These are phyloP conservation scores for Ips typographus DNA, from an alignment of 1,140 invertebrate species.

Conservation along the genomic window DNA sequence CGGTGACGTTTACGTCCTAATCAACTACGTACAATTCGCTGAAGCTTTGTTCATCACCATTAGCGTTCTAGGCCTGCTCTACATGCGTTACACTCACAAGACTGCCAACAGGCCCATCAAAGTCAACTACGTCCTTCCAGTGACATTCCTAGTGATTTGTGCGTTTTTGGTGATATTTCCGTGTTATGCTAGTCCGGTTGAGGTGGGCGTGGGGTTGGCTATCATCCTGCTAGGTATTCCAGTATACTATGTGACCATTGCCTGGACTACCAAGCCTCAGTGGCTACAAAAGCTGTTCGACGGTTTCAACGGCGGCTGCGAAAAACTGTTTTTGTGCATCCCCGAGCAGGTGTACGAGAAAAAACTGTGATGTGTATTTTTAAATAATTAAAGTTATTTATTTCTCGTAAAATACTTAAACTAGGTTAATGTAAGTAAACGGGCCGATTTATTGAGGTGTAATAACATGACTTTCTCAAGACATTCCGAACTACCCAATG, in stretches of 20 bases:
- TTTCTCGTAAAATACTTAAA: neutral
- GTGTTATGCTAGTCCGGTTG: conserved; percentile 72
- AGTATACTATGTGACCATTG: conserved; percentile 85
- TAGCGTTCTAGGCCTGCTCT: conserved; percentile 84
- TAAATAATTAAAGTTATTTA: neutral
- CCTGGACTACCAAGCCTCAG: conserved; percentile 79
- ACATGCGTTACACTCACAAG: conserved; percentile 78
- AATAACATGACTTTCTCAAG: neutral
- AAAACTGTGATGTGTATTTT: conserved; percentile 19
- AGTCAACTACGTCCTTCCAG: conserved; percentile 78
- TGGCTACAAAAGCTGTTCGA: conserved; percentile 61
- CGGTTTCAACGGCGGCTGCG: conserved; percentile 66
- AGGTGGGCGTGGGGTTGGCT: conserved; percentile 79
- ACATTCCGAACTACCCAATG: neutral
- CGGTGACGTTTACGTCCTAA: conserved; percentile 85
- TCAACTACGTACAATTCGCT: conserved; percentile 92
- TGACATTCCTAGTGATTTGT: conserved; percentile 82
- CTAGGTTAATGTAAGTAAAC: neutral
- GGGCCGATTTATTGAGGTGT: no score
- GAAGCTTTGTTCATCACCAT: conserved; percentile 91
- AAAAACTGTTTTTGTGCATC: conserved; percentile 74
- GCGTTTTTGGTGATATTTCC: conserved; percentile 81
- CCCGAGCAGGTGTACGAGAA: conserved; percentile 57
- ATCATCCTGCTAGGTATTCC: conserved; percentile 89
- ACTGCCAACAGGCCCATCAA: conserved; percentile 78